Conservation (phyloP, 2,888 invertebrate genomes). For the Tyria jacobaeae region DNA sequence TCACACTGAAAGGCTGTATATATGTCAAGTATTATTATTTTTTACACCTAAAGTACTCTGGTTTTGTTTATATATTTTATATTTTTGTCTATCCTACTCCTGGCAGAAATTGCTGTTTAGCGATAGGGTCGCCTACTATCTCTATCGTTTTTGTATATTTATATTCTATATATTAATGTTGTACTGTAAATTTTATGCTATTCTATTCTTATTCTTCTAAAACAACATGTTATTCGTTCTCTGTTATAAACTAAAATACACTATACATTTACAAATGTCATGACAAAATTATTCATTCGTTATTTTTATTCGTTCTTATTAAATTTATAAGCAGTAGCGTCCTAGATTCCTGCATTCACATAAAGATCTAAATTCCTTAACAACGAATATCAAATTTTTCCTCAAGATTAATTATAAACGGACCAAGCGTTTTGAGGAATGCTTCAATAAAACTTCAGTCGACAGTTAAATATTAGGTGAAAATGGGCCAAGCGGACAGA, state of each 20-base stretch:
- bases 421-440: constrained; percentile 12
- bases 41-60: too few relatives aligned
- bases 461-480: constrained; percentile 29
- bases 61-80: too few relatives aligned
- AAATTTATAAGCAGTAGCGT: constrained; percentile 42
- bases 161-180: too few relatives aligned
- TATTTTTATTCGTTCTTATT: constrained; percentile 43
- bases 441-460: constrained; percentile 15
- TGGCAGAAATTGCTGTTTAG: too few relatives aligned
- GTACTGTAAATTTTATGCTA: too few relatives aligned
- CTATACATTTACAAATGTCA: constrained; percentile 13
- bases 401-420: constrained; percentile 32
- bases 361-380: constrained; percentile 37
- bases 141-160: too few relatives aligned
- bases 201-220: neutral
- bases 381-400: constrained; percentile 28
- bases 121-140: too few relatives aligned
- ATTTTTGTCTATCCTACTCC: too few relatives aligned
- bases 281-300: constrained; percentile 26
- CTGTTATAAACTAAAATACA: constrained; percentile 12
- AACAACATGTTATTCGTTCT: neutral
- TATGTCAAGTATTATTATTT: too few relatives aligned
- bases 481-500: constrained; percentile 24
- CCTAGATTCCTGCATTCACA: constrained; percentile 38
- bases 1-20: too few relatives aligned